Conservation (phyloP, 2,797 vertebrate genomes). For the Diplodus puntazzo region DNA sequence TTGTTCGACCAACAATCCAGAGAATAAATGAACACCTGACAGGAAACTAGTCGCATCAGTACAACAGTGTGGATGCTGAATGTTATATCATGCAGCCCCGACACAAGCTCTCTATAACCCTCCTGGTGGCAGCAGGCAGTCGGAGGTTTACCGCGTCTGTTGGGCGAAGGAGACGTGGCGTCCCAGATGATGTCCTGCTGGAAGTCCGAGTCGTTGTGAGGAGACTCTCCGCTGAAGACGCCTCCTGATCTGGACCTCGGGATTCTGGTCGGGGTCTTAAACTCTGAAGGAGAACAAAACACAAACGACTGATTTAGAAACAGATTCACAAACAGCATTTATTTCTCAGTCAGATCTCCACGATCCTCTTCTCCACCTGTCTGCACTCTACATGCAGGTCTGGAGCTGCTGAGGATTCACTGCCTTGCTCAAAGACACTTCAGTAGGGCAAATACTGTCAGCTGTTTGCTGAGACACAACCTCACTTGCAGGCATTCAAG, state of each 20-base stretch:
- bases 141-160: slow-evolving; percentile 81
- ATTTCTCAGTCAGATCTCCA: no score
- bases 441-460: no score
- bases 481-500: no score
- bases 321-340: neutral
- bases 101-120: neutral
- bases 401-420: neutral
- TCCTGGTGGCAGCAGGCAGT: neutral
- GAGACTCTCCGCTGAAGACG: slow-evolving; percentile 80
- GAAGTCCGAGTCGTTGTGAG: slow-evolving; percentile 87
- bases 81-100: no score
- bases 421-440: no score
- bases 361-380: neutral
- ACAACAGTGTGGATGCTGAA: no score
- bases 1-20: neutral
- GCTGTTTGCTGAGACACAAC: no score
- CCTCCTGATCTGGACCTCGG: slow-evolving; percentile 30
- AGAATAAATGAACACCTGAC: neutral
- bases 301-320: neutral
- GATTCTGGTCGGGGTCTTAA: slow-evolving; percentile 81
- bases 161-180: slow-evolving; percentile 89
- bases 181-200: slow-evolving; percentile 98
- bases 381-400: neutral
- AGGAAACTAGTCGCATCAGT: neutral
- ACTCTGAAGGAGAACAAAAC: slow-evolving; percentile 58